Conservation (phyloP, 2,113 vertebrate species). For the Eudorcas thomsonii region DNA sequence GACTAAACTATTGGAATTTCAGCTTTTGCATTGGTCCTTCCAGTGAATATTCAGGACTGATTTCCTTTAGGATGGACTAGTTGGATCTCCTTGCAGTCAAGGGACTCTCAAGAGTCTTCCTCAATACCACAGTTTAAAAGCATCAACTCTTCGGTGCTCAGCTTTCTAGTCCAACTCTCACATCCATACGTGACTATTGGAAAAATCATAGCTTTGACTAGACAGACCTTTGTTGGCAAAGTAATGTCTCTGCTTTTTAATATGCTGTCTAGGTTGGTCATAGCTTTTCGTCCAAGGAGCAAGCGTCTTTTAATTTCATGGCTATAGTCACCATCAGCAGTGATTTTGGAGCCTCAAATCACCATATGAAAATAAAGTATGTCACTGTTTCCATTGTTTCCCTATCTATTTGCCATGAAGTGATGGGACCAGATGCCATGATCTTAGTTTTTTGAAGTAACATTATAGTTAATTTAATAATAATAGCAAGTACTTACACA, state of each 20-base stretch:
- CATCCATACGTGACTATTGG: background rate
- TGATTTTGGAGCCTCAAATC: background rate
- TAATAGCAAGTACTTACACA: no score
- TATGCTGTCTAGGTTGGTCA: background rate
- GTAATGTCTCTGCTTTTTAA: background rate
- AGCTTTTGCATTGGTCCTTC: background rate
- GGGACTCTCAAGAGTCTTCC: background rate
- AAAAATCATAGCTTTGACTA: background rate
- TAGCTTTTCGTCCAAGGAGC: background rate
- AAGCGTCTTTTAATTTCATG: background rate
- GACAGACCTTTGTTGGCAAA: background rate
- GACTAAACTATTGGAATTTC: background rate
- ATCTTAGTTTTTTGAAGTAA: background rate
- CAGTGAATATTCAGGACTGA: background rate
- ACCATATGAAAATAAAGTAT: background rate
- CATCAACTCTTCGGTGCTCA: background rate
- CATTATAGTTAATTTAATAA: background rate
- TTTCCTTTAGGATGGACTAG: background rate
- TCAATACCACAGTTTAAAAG: background rate
- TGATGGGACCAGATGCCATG: background rate
- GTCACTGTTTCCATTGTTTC: background rate
- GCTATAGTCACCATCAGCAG: background rate
- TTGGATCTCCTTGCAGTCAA: background rate
- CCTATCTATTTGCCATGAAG: background rate
- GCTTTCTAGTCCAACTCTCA: background rate